Evolutionary conservation across 2,797 vertebrate species (phyloP).

Genomic region (Malurus leucopterus): DNA sequence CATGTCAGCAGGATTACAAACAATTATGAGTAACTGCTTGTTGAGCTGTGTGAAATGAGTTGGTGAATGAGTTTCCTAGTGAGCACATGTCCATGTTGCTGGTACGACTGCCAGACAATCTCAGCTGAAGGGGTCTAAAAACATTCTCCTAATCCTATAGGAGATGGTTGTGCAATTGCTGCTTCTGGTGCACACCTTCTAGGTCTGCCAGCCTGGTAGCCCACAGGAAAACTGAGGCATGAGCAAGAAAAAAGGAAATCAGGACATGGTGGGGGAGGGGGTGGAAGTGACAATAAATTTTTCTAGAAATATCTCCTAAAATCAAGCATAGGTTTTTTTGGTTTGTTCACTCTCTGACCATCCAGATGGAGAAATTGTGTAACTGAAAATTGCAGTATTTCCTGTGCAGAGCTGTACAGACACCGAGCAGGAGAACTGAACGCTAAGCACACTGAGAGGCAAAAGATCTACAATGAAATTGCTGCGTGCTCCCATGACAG

Average conservation of each 20-base stretch:
- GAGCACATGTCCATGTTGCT: neutral
- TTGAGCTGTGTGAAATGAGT: conserved; percentile 31
- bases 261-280: fast-evolving
- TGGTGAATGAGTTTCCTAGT: conserved; percentile 32
- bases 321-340: neutral
- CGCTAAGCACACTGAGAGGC: neutral
- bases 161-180: neutral
- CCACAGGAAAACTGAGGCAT: neutral
- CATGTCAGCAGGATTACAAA: conserved; percentile 39
- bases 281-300: neutral
- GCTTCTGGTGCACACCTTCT: neutral
- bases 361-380: neutral
- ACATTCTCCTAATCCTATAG: neutral
- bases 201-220: neutral
- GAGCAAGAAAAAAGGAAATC: neutral
- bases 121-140: conserved; percentile 25
- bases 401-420: neutral
- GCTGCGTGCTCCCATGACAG: neutral
- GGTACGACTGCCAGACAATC: neutral
- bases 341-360: neutral
- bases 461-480: neutral
- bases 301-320: neutral
- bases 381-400: fast-evolving
- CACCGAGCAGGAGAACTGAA: neutral
- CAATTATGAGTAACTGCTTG: conserved; percentile 35